These are phyloP conservation scores for Athalia cordata DNA, from an alignment of 2,888 invertebrate species.

Conservation along the genomic window DNA sequence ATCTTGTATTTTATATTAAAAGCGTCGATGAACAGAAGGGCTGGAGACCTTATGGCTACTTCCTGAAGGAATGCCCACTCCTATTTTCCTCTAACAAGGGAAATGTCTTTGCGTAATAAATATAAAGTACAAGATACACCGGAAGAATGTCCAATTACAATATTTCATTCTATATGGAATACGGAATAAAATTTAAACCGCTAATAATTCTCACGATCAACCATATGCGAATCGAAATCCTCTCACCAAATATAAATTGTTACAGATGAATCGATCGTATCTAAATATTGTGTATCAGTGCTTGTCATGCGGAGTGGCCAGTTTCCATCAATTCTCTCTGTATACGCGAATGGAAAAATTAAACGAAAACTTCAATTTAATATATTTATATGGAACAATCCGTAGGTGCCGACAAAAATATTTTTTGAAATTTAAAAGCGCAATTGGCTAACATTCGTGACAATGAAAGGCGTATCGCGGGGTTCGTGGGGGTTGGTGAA, in stretches of 20 bases:
- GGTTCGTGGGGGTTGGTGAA: not conserved
- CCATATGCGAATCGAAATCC: too few species aligned
- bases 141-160: not conserved
- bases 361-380: too few species aligned
- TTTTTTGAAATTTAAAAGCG: not conserved
- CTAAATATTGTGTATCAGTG: too few species aligned
- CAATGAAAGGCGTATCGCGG: not conserved
- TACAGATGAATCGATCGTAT: too few species aligned
- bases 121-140: not conserved
- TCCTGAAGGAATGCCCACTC: not conserved
- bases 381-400: too few species aligned
- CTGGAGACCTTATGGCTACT: not conserved
- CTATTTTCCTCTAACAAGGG: too few species aligned
- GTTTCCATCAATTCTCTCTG: too few species aligned
- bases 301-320: too few species aligned
- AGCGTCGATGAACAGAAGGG: slow-evolving; percentile 1
- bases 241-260: too few species aligned
- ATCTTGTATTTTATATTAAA: slow-evolving; percentile 29
- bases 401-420: too few species aligned
- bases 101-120: too few species aligned
- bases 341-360: too few species aligned
- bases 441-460: not conserved
- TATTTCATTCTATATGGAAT: not conserved
- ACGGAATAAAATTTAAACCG: slow-evolving; percentile 4
- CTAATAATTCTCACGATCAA: not conserved